Evolutionary conservation across 2,888 invertebrate species (phyloP), one percentile per base, ranked within the genome.

Genomic region (Leistus spinibarbis): DNA sequence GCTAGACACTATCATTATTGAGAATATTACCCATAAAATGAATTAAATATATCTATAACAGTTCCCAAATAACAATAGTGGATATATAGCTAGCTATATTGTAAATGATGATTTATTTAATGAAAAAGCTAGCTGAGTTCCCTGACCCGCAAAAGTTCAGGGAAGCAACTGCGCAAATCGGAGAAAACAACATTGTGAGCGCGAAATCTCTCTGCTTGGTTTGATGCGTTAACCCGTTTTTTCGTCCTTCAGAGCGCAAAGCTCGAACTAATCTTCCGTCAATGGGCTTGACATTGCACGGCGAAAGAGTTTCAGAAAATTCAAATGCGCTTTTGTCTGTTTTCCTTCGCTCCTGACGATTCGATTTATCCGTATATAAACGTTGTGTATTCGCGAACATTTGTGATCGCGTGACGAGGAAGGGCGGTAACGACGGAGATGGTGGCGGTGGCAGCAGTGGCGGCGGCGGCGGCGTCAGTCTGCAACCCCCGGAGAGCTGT

Each of bases 321-420:
- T 60, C 60, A 22, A 60, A n/a, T 20, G 60, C 40, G 40, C 40
- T 60, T 60, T 60, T 60, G 17, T 60, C 22, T 60, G 19, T 60
- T 56, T 56, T 9, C 16, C 9, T 22, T 16, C 20, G 17, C 2
- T 5, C 13, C 40, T 13, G 40, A 40, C 40, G 13, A 13, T 40
- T 40, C 60, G 60, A 60, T 60, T 60, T 60, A 60, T 60, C 40
- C 40, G 40, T 13, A 40, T 40, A 40, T 40, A 40, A 40, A 7
- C 22, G 60, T 60, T 20, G 22, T 22, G 60, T 60, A 60, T 60
- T 60, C 20, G 60, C 60, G 60, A 60, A 60, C 60, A 60, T 60
- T 60, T 60, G 60, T 60, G 60, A 60, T 60, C 60, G 60, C 60
- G 60, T 60, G 60, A 60, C 60, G 60, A 19, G 60, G 19, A 19